Evolutionary conservation across 2,113 vertebrate genomes (phyloP).

Genomic region (Lutjanus erythropterus): DNA sequence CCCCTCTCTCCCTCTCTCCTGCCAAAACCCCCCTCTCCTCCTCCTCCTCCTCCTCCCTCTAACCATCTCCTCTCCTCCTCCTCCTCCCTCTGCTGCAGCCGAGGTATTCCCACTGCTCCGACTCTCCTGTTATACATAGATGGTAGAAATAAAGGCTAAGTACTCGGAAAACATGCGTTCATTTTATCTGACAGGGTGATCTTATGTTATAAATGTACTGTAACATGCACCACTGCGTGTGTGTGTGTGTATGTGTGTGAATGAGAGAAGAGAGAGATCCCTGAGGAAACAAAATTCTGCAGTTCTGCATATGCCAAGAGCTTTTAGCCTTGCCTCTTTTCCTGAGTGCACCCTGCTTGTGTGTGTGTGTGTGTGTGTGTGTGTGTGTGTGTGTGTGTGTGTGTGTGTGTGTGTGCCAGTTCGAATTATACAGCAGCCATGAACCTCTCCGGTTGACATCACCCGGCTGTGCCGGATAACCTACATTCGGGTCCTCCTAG

Average conservation of each 20-base stretch:
- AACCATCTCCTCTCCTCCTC: slow-evolving; percentile 17
- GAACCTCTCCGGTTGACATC: slow-evolving; percentile 32
- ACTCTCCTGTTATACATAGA: slow-evolving; percentile 36
- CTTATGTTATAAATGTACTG: not conserved
- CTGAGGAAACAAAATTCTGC: slow-evolving; percentile 32
- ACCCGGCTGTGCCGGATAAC: slow-evolving; percentile 41
- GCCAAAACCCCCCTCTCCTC: slow-evolving; percentile 29
- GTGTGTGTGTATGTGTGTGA: not conserved
- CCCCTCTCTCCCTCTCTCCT: slow-evolving; percentile 56
- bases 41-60: slow-evolving; percentile 33
- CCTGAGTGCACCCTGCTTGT: slow-evolving; percentile 21
- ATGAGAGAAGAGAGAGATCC: slow-evolving; percentile 6
- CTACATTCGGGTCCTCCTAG: not conserved
- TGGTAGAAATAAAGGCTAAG: slow-evolving; percentile 27
- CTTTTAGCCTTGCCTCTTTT: slow-evolving; percentile 43
- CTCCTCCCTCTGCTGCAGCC: slow-evolving; percentile 66
- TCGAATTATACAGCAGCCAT: slow-evolving; percentile 34
- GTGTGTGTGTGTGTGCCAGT: not conserved
- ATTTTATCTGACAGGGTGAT: not conserved
- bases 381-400: slow-evolving; percentile 7
- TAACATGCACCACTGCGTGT: not conserved
- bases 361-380: slow-evolving; percentile 11
- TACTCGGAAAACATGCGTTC: not conserved
- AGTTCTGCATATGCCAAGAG: slow-evolving; percentile 42
- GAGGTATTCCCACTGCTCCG: slow-evolving; percentile 55